Evolutionary conservation across 2,797 vertebrate genomes (phyloP).

Genomic region (Lates japonicus): DNA sequence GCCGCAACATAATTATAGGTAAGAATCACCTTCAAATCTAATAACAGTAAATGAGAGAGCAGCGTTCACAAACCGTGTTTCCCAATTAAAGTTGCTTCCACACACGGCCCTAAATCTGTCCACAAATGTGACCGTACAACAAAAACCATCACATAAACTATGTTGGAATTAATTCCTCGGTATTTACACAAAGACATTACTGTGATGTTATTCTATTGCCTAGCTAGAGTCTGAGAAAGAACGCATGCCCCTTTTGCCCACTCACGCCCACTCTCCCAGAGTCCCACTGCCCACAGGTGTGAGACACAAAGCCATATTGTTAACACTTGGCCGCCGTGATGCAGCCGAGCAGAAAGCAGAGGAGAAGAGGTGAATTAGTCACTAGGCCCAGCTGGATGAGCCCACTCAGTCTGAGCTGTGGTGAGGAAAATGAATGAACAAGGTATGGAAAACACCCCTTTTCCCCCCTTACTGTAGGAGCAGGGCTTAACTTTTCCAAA

Average conservation of each 20-base stretch:
- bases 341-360: constrained; percentile 41
- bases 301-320: constrained; percentile 77
- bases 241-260: constrained; percentile 40
- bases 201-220: constrained; percentile 55
- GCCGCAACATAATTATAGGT: neutral
- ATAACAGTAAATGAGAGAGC: constrained; percentile 25
- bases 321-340: constrained; percentile 59
- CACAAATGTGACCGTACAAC: neutral
- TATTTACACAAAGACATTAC: constrained; percentile 60
- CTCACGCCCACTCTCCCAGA: constrained; percentile 56
- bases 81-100: constrained; percentile 32
- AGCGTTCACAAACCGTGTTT: constrained; percentile 17
- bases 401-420: constrained; percentile 35
- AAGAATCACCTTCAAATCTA: constrained; percentile 12
- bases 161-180: constrained; percentile 47
- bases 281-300: constrained; percentile 71
- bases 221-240: constrained; percentile 32
- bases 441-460: constrained; percentile 54
- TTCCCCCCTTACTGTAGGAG: neutral
- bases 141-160: neutral
- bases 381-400: constrained; percentile 54
- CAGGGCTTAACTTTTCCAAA: constrained; percentile 61
- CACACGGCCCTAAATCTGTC: constrained; percentile 1
- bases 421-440: constrained; percentile 53
- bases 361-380: constrained; percentile 64